Percentiles rank a stretch among this genome's conserved stretches.
These are phyloP conservation scores for Petaurus breviceps DNA, from an alignment of 2,113 vertebrate species.

Conservation along the genomic window DNA sequence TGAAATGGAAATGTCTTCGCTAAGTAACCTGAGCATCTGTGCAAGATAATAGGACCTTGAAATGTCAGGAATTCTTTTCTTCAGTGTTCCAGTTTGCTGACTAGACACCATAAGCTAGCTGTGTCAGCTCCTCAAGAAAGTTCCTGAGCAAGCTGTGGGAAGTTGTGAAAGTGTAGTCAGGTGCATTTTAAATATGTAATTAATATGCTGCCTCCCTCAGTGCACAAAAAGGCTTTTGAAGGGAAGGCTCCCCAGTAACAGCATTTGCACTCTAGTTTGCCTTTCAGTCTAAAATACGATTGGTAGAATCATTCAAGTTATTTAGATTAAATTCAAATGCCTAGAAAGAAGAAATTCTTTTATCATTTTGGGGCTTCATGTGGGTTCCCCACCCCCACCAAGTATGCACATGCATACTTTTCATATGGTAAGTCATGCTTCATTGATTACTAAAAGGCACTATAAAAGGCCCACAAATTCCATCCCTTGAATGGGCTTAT, in stretches of 20 bases:
- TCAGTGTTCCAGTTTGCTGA: slow-evolving; percentile 9
- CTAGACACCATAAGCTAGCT: slow-evolving; percentile 9
- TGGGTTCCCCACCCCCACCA: neutral
- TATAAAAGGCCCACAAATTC: neutral
- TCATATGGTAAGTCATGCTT: neutral
- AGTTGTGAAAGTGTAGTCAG: slow-evolving; percentile 38
- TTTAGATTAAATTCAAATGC: neutral
- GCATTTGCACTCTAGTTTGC: neutral
- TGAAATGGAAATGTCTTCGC: slow-evolving; percentile 2
- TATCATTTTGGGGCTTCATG: neutral
- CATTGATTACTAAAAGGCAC: neutral
- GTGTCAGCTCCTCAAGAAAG: slow-evolving; percentile 46
- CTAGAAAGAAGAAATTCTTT: neutral
- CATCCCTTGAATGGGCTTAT: neutral
- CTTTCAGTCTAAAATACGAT: neutral
- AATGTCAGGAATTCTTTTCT: slow-evolving; percentile 38
- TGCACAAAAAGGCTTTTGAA: neutral
- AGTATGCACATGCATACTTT: neutral
- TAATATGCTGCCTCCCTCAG: slow-evolving; percentile 22
- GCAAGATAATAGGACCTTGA: neutral
- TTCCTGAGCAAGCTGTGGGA: slow-evolving; percentile 30
- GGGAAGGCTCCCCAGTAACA: neutral
- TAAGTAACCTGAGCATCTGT: slow-evolving; percentile 7
- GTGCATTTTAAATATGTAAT: slow-evolving; percentile 25
- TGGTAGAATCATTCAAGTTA: neutral